phyloP scores from a whole-genome alignment of 2,888 invertebrate genomes.

The Microplitis manilae region DNA sequence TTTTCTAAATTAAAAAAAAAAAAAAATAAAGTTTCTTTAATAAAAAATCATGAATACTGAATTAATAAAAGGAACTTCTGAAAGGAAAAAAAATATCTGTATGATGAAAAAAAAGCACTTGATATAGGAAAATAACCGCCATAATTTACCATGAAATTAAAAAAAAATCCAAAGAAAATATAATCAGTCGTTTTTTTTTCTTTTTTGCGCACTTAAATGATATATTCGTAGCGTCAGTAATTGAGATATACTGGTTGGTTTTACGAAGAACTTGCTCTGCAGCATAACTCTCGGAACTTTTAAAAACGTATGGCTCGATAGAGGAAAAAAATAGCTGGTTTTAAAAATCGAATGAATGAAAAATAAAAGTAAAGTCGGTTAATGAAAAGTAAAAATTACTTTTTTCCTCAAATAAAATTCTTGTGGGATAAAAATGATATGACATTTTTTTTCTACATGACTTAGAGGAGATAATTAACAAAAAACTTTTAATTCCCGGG shows the following conservation, averaged over 20 bases:
- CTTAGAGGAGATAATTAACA: slow-evolving; percentile 39
- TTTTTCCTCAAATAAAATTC: not conserved
- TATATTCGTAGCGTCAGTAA: not conserved
- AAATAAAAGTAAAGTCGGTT: not conserved
- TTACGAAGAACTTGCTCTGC: not conserved
- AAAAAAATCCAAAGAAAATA: not conserved
- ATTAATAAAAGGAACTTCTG: too few relatives aligned
- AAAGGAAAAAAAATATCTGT: too few relatives aligned
- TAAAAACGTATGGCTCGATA: not conserved
- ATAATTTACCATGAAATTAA: too few relatives aligned
- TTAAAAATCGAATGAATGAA: not conserved
- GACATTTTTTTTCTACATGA: not conserved
- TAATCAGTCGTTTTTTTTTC: not conserved
- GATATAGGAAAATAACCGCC: too few relatives aligned
- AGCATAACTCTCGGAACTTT: not conserved
- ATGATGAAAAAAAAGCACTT: too few relatives aligned
- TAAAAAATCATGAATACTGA: too few relatives aligned
- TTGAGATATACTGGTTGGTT: not conserved
- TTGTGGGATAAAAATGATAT: slow-evolving; percentile 7
- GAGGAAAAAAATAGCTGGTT: not conserved
- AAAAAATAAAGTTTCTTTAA: too few relatives aligned
- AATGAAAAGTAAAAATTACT: not conserved
- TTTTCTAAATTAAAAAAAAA: too few relatives aligned
- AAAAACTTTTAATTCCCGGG: slow-evolving; percentile 34
- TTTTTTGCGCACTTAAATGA: not conserved